Conservation (phyloP, 2,113 vertebrate species). For the Lamprotornis superbus region DNA sequence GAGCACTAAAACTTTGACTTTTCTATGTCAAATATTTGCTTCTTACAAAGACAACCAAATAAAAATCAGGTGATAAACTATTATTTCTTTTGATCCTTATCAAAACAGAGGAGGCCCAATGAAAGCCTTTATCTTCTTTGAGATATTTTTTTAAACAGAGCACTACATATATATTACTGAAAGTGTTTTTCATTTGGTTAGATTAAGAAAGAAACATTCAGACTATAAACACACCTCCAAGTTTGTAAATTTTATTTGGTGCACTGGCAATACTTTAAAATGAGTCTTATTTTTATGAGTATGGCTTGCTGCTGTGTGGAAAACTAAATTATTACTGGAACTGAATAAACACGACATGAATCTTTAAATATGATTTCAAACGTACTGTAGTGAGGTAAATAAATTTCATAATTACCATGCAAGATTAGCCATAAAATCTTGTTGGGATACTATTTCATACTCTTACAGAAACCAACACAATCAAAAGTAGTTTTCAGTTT, state of each 20-base stretch:
- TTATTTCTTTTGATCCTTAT: not conserved
- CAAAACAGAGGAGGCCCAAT: not conserved
- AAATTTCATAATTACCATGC: not conserved
- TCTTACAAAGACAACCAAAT: not conserved
- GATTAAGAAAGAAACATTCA: not conserved
- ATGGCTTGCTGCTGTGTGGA: constrained; percentile 2
- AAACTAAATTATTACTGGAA: not conserved
- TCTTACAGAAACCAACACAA: not conserved
- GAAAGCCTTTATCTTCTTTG: not conserved
- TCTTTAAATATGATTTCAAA: constrained; percentile 44
- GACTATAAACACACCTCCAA: not conserved
- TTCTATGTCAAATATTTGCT: not conserved
- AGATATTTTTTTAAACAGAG: not conserved
- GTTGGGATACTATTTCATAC: not conserved
- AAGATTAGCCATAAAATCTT: constrained; percentile 35
- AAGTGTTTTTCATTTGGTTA: not conserved
- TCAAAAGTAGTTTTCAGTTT: not conserved
- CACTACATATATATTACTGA: not conserved
- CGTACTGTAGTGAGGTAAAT: not conserved
- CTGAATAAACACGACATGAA: not conserved
- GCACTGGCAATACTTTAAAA: not conserved
- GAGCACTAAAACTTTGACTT: not conserved
- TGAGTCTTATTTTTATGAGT: not conserved
- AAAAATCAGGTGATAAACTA: not conserved
- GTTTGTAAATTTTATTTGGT: not conserved